Evolutionary conservation across 2,113 vertebrate genomes (phyloP).

Genomic region (Cacatua alba): DNA sequence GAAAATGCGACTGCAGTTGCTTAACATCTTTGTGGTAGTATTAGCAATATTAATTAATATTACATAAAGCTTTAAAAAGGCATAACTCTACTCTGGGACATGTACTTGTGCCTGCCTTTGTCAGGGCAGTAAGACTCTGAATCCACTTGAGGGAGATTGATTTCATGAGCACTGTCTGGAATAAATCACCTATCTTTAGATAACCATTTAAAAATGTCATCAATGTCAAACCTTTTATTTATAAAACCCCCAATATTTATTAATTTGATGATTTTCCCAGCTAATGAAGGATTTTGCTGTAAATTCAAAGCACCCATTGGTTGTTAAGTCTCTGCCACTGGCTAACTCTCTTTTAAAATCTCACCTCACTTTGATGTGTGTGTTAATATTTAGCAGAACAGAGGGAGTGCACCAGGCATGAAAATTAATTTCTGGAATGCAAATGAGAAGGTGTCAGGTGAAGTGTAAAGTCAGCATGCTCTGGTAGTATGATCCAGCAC

Average conservation of each 20-base stretch:
- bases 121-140: not conserved
- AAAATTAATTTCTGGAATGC: not conserved
- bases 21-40: not conserved
- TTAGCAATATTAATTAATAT: not conserved
- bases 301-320: not conserved
- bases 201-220: not conserved
- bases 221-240: not conserved
- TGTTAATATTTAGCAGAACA: not conserved
- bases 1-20: not conserved
- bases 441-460: not conserved
- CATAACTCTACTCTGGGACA: rapidly evolving
- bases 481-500: not conserved
- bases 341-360: not conserved
- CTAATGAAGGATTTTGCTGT: not conserved
- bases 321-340: not conserved
- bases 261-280: not conserved
- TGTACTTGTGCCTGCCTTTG: not conserved
- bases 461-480: not conserved
- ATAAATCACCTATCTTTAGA: not conserved
- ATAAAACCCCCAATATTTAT: not conserved
- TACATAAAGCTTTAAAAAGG: not conserved
- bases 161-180: not conserved
- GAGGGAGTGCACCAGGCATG: not conserved
- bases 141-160: not conserved
- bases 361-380: not conserved